These are phyloP conservation scores for Cydia splendana DNA, from an alignment of 1,140 invertebrate genomes.

Conservation along the genomic window DNA sequence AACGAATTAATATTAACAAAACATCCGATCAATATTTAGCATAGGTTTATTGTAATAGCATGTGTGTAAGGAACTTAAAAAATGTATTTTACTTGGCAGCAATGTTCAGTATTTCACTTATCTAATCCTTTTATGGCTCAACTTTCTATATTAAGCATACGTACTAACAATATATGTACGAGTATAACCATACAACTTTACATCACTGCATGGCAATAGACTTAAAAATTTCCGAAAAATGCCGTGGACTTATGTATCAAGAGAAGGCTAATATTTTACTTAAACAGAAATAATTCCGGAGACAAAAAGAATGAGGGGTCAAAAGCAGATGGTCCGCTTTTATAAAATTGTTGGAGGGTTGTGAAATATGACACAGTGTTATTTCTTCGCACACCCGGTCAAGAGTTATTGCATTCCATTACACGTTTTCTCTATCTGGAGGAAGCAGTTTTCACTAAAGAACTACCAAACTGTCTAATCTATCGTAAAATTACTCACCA, in stretches of 20 bases:
- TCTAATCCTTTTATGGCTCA: too few relatives aligned
- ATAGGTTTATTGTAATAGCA: too few relatives aligned
- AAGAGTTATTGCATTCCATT: slow-evolving; percentile 80
- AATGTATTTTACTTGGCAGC: too few relatives aligned
- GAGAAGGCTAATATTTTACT: slow-evolving; percentile 57
- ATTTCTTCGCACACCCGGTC: slow-evolving; percentile 79
- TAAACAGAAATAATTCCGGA: slow-evolving; percentile 76
- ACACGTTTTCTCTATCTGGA: slow-evolving; percentile 79
- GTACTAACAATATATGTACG: too few relatives aligned
- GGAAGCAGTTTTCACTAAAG: slow-evolving; percentile 78
- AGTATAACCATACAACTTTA: neutral
- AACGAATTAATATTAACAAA: too few relatives aligned
- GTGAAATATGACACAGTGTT: slow-evolving; percentile 80
- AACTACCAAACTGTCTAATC: slow-evolving; percentile 77
- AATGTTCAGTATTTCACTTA: too few relatives aligned
- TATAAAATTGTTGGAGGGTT: slow-evolving; percentile 79
- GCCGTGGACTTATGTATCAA: slow-evolving; percentile 46
- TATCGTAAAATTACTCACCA: slow-evolving; percentile 38
- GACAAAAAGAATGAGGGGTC: slow-evolving; percentile 78
- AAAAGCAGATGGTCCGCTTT: slow-evolving; percentile 79
- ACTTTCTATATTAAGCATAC: too few relatives aligned
- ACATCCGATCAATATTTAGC: too few relatives aligned
- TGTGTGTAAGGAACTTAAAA: too few relatives aligned
- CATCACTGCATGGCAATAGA: slow-evolving; percentile 32
- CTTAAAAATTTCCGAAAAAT: slow-evolving; percentile 39